Percentiles rank a stretch among this genome's conserved stretches.
Conservation (phyloP, 2,113 vertebrate genomes). For the Egretta garzetta region DNA sequence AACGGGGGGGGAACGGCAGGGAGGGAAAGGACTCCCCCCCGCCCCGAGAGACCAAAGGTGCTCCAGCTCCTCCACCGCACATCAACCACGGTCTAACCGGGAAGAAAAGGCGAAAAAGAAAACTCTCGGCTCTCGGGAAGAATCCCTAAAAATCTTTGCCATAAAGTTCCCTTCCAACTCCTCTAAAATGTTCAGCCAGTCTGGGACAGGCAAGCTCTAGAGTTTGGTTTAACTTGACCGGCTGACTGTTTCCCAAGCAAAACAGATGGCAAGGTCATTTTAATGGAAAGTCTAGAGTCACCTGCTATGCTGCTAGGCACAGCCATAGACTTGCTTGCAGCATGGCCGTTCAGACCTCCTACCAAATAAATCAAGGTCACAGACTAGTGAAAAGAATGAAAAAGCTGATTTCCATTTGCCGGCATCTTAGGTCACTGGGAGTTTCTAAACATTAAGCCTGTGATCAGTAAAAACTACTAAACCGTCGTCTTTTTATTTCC, state of each 20-base stretch:
- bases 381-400: background rate
- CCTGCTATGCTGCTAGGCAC: background rate
- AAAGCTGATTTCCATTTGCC: background rate
- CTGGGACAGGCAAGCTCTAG: background rate
- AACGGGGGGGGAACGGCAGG: too few species aligned
- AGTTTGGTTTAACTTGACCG: background rate
- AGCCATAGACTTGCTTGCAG: background rate
- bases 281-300: background rate
- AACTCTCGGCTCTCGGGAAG: background rate
- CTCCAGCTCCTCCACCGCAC: background rate
- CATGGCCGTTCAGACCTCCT: background rate
- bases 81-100: rapidly evolving
- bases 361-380: background rate
- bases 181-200: background rate
- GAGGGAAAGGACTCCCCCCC: background rate
- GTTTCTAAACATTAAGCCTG: background rate
- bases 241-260: background rate
- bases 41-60: rapidly evolving
- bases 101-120: rapidly evolving
- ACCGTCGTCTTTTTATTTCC: background rate
- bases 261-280: background rate
- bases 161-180: background rate
- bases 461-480: background rate
- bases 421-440: background rate
- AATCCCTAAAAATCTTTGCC: background rate